phyloP scores from a whole-genome alignment of 1,140 invertebrate species.

The Microplitis mediator region DNA sequence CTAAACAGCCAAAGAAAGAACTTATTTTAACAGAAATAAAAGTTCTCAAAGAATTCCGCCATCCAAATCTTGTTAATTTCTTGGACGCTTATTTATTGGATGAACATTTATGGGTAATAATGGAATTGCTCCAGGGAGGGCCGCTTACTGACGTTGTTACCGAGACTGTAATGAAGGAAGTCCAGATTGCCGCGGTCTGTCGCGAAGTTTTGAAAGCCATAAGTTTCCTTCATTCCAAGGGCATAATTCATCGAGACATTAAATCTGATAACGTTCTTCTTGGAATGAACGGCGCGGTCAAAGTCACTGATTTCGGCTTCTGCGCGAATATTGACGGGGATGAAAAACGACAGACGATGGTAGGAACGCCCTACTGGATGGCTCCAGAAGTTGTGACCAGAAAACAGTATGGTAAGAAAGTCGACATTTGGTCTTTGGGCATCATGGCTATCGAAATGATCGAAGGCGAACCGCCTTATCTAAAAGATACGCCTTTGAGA shows the following conservation, averaged over 20 bases:
- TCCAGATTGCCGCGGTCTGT: slow-evolving; percentile 95
- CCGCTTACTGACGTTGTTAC: slow-evolving; percentile 97
- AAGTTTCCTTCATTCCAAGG: slow-evolving; percentile 87
- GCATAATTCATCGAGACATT: slow-evolving; percentile 92
- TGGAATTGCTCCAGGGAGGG: slow-evolving; percentile 96
- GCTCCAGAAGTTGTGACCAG: slow-evolving; percentile 89
- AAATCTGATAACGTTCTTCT: slow-evolving; percentile 96
- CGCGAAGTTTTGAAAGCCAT: slow-evolving; percentile 91
- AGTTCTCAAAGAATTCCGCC: slow-evolving; percentile 90
- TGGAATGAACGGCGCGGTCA: slow-evolving; percentile 95
- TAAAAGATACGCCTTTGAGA: slow-evolving; percentile 91
- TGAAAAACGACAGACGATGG: slow-evolving; percentile 96
- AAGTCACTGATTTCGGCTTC: slow-evolving; percentile 98
- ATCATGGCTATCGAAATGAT: slow-evolving; percentile 99
- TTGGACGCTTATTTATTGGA: slow-evolving; percentile 88
- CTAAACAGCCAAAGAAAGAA: slow-evolving; percentile 92
- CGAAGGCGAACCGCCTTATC: slow-evolving; percentile 94
- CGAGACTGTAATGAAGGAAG: slow-evolving; percentile 96
- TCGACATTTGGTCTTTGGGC: slow-evolving; percentile 95
- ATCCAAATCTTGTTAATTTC: slow-evolving; percentile 97
- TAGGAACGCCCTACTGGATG: slow-evolving; percentile 85
- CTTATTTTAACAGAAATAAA: slow-evolving; percentile 94
- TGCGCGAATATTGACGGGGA: slow-evolving; percentile 90
- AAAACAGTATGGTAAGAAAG: slow-evolving; percentile 86
- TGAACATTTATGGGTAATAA: slow-evolving; percentile 92